Evolutionary conservation across 2,888 invertebrate genomes (phyloP).

Genomic region (Hypena proboscidalis): DNA sequence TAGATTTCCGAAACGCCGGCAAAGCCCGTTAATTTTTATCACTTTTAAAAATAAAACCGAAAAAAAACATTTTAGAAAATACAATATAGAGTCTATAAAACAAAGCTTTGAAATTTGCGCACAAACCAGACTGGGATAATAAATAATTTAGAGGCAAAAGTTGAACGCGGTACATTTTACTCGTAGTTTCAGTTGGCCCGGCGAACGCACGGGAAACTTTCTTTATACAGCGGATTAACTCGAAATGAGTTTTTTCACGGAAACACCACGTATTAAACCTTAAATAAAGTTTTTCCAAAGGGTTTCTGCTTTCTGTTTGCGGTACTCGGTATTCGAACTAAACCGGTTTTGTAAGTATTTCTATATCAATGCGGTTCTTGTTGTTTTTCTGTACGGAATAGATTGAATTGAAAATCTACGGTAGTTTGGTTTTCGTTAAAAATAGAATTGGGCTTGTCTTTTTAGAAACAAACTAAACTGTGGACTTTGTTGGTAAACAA

Average conservation of each 20-base stretch:
- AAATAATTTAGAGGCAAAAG: slow-evolving; percentile 57
- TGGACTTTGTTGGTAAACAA: no score
- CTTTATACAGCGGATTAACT: slow-evolving; percentile 61
- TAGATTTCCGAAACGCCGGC: slow-evolving; percentile 8
- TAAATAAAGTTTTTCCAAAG: slow-evolving; percentile 42
- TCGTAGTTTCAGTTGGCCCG: slow-evolving; percentile 50
- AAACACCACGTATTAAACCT: slow-evolving; percentile 35
- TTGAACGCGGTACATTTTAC: slow-evolving; percentile 46
- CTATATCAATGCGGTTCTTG: slow-evolving; percentile 7
- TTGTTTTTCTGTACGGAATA: slow-evolving; percentile 8
- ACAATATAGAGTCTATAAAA: slow-evolving; percentile 22
- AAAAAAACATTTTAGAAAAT: slow-evolving; percentile 7
- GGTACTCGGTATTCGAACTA: slow-evolving; percentile 13
- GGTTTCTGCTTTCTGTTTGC: slow-evolving; percentile 17
- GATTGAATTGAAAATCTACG: slow-evolving; percentile 12
- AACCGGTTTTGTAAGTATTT: slow-evolving; percentile 11
- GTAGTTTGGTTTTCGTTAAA: not conserved
- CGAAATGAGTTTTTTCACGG: slow-evolving; percentile 66
- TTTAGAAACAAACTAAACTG: no score
- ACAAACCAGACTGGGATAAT: slow-evolving; percentile 36
- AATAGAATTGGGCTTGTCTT: not conserved
- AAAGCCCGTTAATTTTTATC: slow-evolving; percentile 8
- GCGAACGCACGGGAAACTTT: slow-evolving; percentile 50
- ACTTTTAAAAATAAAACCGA: not conserved
- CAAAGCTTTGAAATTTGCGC: slow-evolving; percentile 31